Conservation (phyloP, 2,797 vertebrate genomes). For the Neomorphus geoffroyi region DNA sequence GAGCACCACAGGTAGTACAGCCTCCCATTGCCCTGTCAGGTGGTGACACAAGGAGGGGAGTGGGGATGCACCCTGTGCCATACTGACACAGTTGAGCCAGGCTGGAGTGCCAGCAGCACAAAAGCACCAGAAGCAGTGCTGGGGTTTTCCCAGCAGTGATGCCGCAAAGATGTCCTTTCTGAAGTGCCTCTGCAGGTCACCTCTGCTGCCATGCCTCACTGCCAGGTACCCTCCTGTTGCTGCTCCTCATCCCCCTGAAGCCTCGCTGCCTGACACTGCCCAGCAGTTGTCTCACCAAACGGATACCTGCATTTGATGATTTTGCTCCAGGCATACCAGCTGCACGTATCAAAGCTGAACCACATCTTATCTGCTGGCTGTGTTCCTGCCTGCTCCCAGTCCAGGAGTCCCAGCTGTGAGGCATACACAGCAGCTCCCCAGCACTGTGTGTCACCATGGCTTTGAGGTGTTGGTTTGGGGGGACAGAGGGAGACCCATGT, state of each 20-base stretch:
- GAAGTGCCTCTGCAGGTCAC: background rate
- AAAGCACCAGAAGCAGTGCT: accelerated
- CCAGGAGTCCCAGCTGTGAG: accelerated
- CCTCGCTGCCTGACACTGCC: background rate
- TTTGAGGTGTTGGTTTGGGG: background rate
- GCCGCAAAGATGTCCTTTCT: background rate
- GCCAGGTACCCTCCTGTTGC: background rate
- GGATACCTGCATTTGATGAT: background rate
- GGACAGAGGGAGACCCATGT: background rate
- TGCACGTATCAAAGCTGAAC: background rate
- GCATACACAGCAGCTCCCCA: background rate
- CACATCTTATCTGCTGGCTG: background rate
- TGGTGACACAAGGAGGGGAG: background rate
- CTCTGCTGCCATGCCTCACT: accelerated
- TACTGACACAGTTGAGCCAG: accelerated
- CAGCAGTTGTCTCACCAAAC: accelerated
- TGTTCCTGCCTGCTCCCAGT: background rate
- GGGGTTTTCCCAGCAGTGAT: accelerated
- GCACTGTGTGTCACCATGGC: accelerated
- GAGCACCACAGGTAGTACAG: background rate
- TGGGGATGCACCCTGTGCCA: background rate
- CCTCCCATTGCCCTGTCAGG: accelerated
- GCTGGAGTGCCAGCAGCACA: background rate
- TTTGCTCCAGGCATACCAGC: background rate
- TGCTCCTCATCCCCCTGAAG: background rate